These are phyloP conservation scores for Epinotia bilunana DNA, from an alignment of 2,888 invertebrate genomes.

Conservation along the genomic window DNA sequence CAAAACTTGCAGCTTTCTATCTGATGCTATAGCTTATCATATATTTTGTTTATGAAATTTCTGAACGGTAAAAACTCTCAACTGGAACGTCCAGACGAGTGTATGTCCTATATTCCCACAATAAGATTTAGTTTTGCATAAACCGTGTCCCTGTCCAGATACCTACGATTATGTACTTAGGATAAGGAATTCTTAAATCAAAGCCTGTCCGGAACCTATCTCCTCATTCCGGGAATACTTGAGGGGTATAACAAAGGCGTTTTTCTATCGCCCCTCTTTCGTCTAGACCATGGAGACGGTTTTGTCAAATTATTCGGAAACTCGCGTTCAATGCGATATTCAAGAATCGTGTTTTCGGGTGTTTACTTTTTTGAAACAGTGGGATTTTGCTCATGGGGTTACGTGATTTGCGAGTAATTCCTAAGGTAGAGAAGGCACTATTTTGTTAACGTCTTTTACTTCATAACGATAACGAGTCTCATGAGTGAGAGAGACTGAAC, in stretches of 20 bases:
- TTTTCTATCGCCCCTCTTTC: conserved; percentile 41
- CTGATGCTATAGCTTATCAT: background rate
- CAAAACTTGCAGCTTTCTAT: background rate
- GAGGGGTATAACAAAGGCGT: conserved; percentile 43
- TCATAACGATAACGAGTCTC: too few relatives aligned
- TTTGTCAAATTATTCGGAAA: conserved; percentile 43
- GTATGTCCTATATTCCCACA: background rate
- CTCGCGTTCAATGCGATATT: conserved; percentile 33
- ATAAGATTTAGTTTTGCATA: conserved; percentile 20
- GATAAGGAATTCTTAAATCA: conserved; percentile 43
- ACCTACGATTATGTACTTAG: conserved; percentile 33
- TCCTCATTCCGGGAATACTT: conserved; percentile 40
- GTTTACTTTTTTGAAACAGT: conserved; percentile 19
- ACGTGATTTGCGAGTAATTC: background rate
- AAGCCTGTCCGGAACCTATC: conserved; percentile 42
- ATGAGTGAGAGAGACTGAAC: too few relatives aligned
- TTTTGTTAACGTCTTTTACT: too few relatives aligned
- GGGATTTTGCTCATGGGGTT: background rate
- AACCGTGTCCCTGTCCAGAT: conserved; percentile 10
- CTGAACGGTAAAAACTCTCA: conserved; percentile 2
- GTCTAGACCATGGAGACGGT: conserved; percentile 37
- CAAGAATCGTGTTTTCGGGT: conserved; percentile 26
- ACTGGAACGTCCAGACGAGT: background rate
- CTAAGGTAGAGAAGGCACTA: too few relatives aligned
- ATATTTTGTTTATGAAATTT: conserved; percentile 20